Percentiles rank a stretch among this genome's conserved stretches.
These are phyloP conservation scores for Falco columbarius DNA, from an alignment of 2,797 vertebrate species.

Conservation along the genomic window DNA sequence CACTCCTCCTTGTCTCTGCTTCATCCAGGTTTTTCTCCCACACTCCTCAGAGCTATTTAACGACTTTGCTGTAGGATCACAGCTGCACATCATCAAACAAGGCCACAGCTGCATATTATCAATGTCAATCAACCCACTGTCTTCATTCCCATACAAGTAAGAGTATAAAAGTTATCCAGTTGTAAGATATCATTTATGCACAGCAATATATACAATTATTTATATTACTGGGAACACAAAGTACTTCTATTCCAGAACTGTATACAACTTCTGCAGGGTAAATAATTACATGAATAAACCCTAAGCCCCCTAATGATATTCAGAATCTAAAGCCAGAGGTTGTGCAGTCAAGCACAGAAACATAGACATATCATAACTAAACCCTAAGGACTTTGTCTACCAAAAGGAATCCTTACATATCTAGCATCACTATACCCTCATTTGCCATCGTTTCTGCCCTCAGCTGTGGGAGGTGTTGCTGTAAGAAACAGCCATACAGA, in stretches of 20 bases:
- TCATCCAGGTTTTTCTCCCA: too few relatives aligned
- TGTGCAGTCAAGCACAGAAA: background rate
- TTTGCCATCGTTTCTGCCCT: background rate
- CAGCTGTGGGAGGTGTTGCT: background rate
- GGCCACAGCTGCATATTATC: too few relatives aligned
- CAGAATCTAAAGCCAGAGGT: background rate
- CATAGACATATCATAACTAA: background rate
- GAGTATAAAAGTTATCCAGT: background rate
- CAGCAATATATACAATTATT: background rate
- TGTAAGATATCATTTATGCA: background rate
- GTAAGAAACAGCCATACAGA: background rate
- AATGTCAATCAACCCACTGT: too few relatives aligned
- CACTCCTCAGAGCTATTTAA: too few relatives aligned
- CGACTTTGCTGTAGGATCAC: too few relatives aligned
- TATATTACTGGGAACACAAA: background rate
- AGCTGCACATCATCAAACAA: too few relatives aligned
- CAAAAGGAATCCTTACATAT: background rate
- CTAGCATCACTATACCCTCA: background rate
- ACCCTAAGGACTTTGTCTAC: background rate
- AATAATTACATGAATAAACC: background rate
- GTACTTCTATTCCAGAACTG: background rate
- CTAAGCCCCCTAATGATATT: background rate
- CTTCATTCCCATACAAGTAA: background rate
- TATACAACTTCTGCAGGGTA: background rate
- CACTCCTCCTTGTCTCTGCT: too few relatives aligned